phyloP scores from a whole-genome alignment of 2,888 invertebrate genomes.

The Agrochola lychnidis region DNA sequence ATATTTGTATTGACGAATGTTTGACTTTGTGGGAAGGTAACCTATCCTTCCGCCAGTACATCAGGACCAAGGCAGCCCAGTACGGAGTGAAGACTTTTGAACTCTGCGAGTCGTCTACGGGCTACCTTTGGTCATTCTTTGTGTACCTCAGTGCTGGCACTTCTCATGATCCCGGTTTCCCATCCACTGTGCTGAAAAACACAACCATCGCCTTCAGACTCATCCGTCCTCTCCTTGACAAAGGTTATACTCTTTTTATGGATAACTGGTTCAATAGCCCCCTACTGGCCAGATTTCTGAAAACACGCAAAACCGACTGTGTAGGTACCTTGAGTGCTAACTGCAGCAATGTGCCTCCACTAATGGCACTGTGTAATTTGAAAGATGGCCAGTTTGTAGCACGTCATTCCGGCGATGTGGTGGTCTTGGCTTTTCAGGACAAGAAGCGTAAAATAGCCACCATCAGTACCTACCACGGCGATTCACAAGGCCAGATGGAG shows the following conservation, averaged over 20 bases:
- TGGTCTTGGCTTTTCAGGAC: conserved; percentile 15
- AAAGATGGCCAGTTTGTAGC: conserved; percentile 10
- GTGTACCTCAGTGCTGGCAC: background rate
- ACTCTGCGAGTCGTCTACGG: conserved; percentile 15
- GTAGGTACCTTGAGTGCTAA: background rate
- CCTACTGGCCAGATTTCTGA: conserved; percentile 8
- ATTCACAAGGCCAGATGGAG: conserved; percentile 3
- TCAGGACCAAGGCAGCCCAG: background rate
- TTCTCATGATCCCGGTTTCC: background rate
- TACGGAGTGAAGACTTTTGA: background rate
- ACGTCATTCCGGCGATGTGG: conserved; percentile 5
- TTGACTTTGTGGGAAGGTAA: conserved; percentile 1
- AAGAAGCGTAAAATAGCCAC: background rate
- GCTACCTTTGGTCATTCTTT: conserved; percentile 18
- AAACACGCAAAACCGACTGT: background rate
- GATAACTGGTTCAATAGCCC: background rate
- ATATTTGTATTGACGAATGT: background rate
- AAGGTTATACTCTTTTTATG: conserved; percentile 10
- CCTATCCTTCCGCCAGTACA: background rate
- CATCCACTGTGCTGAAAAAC: background rate
- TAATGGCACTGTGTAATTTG: background rate
- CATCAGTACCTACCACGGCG: conserved; percentile 16
- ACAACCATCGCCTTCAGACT: background rate
- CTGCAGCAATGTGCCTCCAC: background rate
- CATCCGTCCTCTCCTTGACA: conserved; percentile 10